Conservation (phyloP, 2,888 invertebrate species). For the Druceiella hillmani region DNA sequence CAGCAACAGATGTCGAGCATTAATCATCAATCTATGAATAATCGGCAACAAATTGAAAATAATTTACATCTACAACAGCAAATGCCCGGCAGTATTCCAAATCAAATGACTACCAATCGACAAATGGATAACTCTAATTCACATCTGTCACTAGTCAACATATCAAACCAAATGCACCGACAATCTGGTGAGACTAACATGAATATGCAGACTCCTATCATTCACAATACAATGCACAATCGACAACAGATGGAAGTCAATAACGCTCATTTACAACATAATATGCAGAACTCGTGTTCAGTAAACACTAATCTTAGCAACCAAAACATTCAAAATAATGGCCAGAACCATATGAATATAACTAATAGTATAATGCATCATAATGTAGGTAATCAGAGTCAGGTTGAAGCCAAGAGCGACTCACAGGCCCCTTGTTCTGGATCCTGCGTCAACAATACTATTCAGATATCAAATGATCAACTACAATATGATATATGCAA, state of each 20-base stretch:
- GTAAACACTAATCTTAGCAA: conserved; percentile 40
- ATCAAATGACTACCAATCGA: conserved; percentile 36
- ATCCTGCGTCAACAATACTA: conserved; percentile 38
- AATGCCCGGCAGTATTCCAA: conserved; percentile 35
- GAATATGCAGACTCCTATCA: conserved; percentile 41
- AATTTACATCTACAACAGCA: conserved; percentile 29
- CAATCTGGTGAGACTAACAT: too few species aligned
- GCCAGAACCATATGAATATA: conserved; percentile 38
- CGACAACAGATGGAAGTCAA: too few species aligned
- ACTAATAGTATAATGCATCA: conserved; percentile 43
- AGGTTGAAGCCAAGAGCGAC: too few species aligned
- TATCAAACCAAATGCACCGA: conserved; percentile 29
- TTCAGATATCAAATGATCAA: conserved; percentile 38
- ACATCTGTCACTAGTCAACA: conserved; percentile 27
- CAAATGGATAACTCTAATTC: conserved; percentile 39
- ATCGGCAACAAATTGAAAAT: conserved; percentile 40
- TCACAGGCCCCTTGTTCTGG: conserved; percentile 45
- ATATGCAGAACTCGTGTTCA: too few species aligned
- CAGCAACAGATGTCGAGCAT: conserved; percentile 41
- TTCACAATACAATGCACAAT: too few species aligned
- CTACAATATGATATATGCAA: conserved; percentile 40
- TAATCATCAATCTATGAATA: conserved; percentile 35
- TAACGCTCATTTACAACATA: too few species aligned
- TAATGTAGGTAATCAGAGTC: conserved; percentile 46
- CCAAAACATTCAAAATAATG: conserved; percentile 38